Evolutionary conservation across 2,113 vertebrate species (phyloP), one percentile per base, ranked within the genome.

Genomic region (Vireo altiloquus): DNA sequence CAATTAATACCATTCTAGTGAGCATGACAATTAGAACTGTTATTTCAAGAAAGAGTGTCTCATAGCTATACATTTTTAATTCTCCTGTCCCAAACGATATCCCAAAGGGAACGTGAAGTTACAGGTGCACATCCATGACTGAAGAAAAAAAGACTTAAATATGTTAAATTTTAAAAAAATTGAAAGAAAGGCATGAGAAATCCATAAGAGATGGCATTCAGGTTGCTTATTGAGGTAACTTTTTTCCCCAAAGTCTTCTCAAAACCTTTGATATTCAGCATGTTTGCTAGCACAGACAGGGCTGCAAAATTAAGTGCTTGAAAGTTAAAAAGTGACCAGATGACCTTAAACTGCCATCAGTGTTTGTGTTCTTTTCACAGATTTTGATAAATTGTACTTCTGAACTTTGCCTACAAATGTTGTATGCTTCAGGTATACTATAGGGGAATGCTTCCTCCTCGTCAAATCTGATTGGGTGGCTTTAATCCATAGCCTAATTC

Each of bases 301-400:
- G 14, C 33, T 78, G 47, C 52, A 75, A 61, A 66, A 57, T 89
- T 19, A 83, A 70, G 47, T 52, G n/a, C 31, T 39, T 56, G 39
- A 11, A 92, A 82, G 76, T 79, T 89, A 84, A 92, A 89, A 87
- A 84, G 56, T 94, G 84, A 87, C 81, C 72, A 91, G 49, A 11
- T 94, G 87, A 57, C 83, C 91, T 94, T 83, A 83, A 81, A 74
- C 78, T 17, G 22, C 70, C 57, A 74, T 66, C 42, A 54, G 25
- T 44, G 49, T 78, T 94, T 92, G 64, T 87, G 54, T 57, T 87
- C 37, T 92, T 77, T 49, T 94, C 64, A 77, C n/a, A 77, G 31
- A 61, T 83, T 53, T 74, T 91, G 91, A 74, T 89, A 74, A 89
- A 77, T 24, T 61, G 27, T 50, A 6, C 54, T 57, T 59, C 47